Conservation (phyloP, 2,113 vertebrate genomes). For the Forbesichthys papilliferus region DNA sequence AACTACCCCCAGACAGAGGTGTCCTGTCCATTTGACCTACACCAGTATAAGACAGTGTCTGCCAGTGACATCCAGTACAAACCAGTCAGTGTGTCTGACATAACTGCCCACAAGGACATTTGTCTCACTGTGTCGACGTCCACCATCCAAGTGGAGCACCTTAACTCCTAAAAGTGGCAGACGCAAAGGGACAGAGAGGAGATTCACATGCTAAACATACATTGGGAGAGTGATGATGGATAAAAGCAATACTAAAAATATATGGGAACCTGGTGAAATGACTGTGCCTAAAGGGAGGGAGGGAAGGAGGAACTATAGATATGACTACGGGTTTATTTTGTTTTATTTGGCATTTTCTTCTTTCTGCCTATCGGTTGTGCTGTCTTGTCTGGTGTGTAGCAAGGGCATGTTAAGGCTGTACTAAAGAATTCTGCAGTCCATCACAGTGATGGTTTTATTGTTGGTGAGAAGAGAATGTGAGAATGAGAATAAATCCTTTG, state of each 20-base stretch:
- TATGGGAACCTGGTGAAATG: constrained; percentile 46
- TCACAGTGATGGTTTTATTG: constrained; percentile 71
- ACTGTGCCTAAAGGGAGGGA: constrained; percentile 51
- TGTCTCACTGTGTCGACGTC: constrained; percentile 96
- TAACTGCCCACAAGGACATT: constrained; percentile 92
- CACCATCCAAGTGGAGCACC: constrained; percentile 80
- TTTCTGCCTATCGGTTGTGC: constrained; percentile 41
- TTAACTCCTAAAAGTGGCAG: constrained; percentile 68
- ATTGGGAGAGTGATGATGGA: constrained; percentile 33
- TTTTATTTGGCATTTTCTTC: constrained; percentile 29
- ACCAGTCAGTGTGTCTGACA: constrained; percentile 73
- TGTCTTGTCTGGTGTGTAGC: constrained; percentile 33
- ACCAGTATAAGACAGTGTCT: constrained; percentile 91
- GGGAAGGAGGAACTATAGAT: constrained; percentile 41
- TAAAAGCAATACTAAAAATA: constrained; percentile 68
- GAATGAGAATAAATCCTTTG: constrained; percentile 41
- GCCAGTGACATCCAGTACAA: constrained; percentile 79
- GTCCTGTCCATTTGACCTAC: constrained; percentile 91
- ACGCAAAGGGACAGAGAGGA: constrained; percentile 9
- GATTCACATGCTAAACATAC: constrained; percentile 24
- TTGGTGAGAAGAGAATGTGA: constrained; percentile 4
- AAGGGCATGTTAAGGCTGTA: constrained; percentile 57
- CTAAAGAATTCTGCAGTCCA: constrained; percentile 61
- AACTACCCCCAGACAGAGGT: constrained; percentile 73
- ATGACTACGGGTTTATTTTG: constrained; percentile 20